Conservation (phyloP, 2,797 vertebrate genomes). For the Lates japonicus region DNA sequence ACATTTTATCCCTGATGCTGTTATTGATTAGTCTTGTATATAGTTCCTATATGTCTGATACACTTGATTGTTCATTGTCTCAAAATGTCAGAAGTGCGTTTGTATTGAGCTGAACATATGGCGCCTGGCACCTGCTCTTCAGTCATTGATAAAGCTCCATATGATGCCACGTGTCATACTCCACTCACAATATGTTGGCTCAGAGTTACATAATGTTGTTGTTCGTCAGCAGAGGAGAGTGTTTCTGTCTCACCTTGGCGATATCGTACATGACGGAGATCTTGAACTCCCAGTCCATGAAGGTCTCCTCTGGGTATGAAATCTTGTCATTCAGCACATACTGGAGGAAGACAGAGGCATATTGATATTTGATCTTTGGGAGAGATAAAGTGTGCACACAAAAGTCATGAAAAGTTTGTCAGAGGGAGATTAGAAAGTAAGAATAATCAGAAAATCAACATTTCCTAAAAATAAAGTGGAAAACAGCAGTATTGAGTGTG, state of each 20-base stretch:
- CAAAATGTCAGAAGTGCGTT: background rate
- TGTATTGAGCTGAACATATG: background rate
- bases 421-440: no score
- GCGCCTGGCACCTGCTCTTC: background rate
- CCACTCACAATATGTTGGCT: background rate
- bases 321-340: constrained; percentile 95
- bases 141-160: background rate
- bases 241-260: constrained; percentile 90
- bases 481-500: no score
- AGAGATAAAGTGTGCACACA: no score
- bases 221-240: background rate
- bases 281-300: constrained; percentile 99
- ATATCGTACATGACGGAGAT: constrained; percentile 98
- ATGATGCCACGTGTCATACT: background rate
- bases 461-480: no score
- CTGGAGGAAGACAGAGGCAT: constrained; percentile 73
- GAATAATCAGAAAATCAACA: no score
- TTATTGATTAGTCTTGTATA: no score
- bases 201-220: background rate
- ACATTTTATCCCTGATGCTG: no score
- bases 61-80: background rate
- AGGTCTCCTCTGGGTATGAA: constrained; percentile 96
- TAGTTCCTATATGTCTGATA: background rate
- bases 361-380: no score
- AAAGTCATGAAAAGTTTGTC: no score